Conservation (phyloP, 2,797 vertebrate species). For the Sciurus vulgaris region DNA sequence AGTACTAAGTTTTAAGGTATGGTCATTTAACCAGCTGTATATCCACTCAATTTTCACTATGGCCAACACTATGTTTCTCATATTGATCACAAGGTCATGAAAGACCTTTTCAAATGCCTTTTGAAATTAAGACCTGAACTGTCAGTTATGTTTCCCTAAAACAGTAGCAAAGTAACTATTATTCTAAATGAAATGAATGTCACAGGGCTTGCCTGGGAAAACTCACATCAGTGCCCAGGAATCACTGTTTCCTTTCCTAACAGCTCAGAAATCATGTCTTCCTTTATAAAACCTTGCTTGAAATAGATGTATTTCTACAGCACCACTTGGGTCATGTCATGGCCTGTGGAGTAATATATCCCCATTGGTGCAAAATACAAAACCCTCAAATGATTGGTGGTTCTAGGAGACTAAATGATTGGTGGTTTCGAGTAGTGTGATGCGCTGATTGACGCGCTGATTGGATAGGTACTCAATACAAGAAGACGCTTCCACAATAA, state of each 20-base stretch:
- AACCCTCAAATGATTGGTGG: too few species aligned
- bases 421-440: too few species aligned
- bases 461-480: too few species aligned
- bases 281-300: not conserved
- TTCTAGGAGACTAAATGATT: too few species aligned
- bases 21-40: not conserved
- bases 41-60: not conserved
- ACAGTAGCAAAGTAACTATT: not conserved
- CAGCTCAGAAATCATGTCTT: not conserved
- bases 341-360: too few species aligned
- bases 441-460: too few species aligned
- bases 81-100: not conserved
- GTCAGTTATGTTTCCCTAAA: not conserved
- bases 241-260: not conserved
- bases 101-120: not conserved
- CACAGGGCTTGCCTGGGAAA: not conserved
- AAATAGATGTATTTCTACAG: not conserved
- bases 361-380: too few species aligned
- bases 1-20: not conserved
- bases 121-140: not conserved
- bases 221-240: not conserved
- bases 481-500: too few species aligned
- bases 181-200: not conserved
- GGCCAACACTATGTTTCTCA: not conserved
- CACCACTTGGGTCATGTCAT: not conserved